Base-by-base conservation (phyloP, 2,797 vertebrate genomes). In the Lacerta viridis region DNA sequence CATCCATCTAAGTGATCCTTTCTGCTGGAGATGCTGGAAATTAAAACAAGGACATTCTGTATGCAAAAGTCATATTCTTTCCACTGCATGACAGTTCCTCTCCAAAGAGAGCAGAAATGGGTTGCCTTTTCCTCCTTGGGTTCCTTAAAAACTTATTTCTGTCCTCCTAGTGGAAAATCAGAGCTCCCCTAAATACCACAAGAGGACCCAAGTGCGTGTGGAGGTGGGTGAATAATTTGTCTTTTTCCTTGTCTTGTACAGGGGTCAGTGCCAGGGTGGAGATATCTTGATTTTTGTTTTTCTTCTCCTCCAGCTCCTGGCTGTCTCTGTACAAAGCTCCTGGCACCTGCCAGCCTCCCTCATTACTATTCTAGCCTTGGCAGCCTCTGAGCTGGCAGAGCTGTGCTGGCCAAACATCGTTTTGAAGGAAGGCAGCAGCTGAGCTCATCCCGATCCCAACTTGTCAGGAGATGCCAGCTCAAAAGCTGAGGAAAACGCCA, bases 221-320 rank as follows among this genome's bases (percentile, higher is more conserved):
- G 50, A 55, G 50, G 13, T 55, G 50, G 50, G 50, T 15, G 50
- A 55, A 55, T 55, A 15, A 55, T 55, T 55, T 75, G 46, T 29
- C 75, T 72, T 87, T 83, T 72, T 86, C 90, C 25, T 39, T 87
- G 84, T 36, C 76, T 83, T 0, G 4, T 13, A 74, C 86, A 64
- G 85, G 90, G 13, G 76, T 86, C 89, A 68, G 85, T 41, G 55
- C 78, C 3, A 87, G 92, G 91, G 92, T 90, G 91, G 1, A 91
- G 27, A 87, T 25, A 18, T 0, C 6, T 25, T 89, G 10, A 93
- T 90, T 91, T 88, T 94, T 87, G 17, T 23, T 23, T n/a, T 90
- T 88, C 91, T 68, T 93, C 64, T 76, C 72, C 90, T 83, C 50
- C 25, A 25, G 75, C 20, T 25, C 69, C 88, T 95, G 94, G 93